A percentile compares a stretch with the other conserved stretches of the same genome.
Conservation (phyloP, 2,113 vertebrate species). For the Protobothrops mucrosquamatus region DNA sequence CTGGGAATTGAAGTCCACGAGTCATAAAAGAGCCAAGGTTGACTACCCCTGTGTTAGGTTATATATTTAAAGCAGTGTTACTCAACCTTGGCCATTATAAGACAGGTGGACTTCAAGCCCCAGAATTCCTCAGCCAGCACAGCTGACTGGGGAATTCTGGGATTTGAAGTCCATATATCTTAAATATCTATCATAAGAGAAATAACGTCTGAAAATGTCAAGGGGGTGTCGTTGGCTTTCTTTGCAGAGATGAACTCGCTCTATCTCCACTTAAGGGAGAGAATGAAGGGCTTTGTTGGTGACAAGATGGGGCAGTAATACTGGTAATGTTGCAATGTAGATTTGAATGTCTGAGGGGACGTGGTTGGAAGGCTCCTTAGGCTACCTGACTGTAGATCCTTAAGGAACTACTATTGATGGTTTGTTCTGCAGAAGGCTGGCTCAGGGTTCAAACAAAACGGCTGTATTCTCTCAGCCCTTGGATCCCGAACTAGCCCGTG, state of each 20-base stretch:
- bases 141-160: too few species aligned
- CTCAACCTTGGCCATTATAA: too few species aligned
- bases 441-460: background rate
- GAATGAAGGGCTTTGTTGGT: background rate
- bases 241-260: background rate
- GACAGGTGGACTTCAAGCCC: too few species aligned
- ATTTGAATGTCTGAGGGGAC: background rate
- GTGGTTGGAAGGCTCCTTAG: background rate
- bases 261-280: background rate
- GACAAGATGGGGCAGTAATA: background rate
- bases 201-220: background rate
- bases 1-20: too few species aligned
- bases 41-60: too few species aligned
- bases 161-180: too few species aligned
- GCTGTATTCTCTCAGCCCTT: background rate
- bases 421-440: background rate
- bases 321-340: background rate
- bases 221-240: background rate
- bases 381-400: background rate
- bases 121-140: too few species aligned
- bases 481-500: background rate
- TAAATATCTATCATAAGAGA: background rate
- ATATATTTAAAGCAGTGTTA: too few species aligned
- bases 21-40: too few species aligned
- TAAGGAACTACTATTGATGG: background rate